Base-by-base conservation (phyloP, 2,888 invertebrate genomes). In the Empis livida region DNA sequence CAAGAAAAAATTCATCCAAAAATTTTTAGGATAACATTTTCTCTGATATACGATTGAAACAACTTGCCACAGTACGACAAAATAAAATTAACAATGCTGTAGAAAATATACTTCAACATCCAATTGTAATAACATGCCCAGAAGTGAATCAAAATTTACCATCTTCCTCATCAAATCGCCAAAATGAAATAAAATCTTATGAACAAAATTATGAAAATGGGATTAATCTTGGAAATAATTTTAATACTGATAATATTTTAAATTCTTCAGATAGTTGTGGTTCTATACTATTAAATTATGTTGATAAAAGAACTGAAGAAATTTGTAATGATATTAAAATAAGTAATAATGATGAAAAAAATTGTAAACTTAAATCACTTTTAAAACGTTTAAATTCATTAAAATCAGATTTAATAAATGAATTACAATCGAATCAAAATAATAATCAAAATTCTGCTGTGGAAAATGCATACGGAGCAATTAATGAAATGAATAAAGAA, bases 41-140 rank as follows among this genome's bases (percentile, higher is more conserved):
- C 61, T 59, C 69, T 1, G 68, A 70, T 16, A 64, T 67, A 41
- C 65, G 73, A 13, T 63, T 69, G 49, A 65, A 65, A 15, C 71
- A 73, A 52, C 55, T 61, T 23, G 67, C 71, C 37, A 55, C 57
- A 10, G 64, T 67, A 15, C 70, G 68, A 40, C 76, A 78, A 54
- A 63, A 66, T 44, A 69, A 70, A 49, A 68, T 78, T 59, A 75
- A 78, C 53, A 67, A 71, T 38, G 73, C 69, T 1, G 67, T 75
- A 51, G 73, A 75, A 52, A 68, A 70, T 52, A 56, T 68, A 47
- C 51, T 68, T 3, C 52, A 59, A 47, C 58, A 61, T n/a, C 65
- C 67, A 4, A 59, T 61, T 2, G 57, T 68, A 11, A 63, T 69
- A 14, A 68, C 67, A 1, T 66, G 65, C 15, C 62, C 66, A 1